Conservation (phyloP, 2,888 invertebrate genomes). For the Idaea biselata region DNA sequence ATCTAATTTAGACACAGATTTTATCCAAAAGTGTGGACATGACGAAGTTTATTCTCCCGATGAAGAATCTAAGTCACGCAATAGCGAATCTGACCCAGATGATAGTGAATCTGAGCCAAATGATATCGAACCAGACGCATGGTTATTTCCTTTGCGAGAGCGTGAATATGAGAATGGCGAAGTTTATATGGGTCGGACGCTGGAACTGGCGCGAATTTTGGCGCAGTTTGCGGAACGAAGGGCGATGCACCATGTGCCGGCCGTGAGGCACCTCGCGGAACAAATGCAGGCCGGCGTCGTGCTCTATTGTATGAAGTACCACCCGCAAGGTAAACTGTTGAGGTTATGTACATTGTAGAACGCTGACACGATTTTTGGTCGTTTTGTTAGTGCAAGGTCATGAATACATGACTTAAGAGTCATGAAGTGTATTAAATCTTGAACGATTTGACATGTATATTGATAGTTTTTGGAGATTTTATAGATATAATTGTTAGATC, state of each 20-base stretch:
- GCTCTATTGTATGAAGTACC: slow-evolving; percentile 38
- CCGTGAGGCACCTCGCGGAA: slow-evolving; percentile 81
- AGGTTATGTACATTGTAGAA: not conserved
- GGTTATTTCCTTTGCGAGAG: slow-evolving; percentile 39
- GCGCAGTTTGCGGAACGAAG: slow-evolving; percentile 34
- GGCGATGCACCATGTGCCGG: slow-evolving; percentile 72
- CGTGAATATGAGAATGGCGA: not conserved
- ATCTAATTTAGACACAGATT: not conserved
- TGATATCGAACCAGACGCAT: slow-evolving; percentile 43
- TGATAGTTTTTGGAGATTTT: too few species aligned
- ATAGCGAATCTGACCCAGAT: not conserved
- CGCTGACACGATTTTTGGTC: not conserved
- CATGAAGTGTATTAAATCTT: too few species aligned
- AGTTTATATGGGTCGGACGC: slow-evolving; percentile 3
- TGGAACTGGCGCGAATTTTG: slow-evolving; percentile 56
- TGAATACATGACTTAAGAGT: too few species aligned
- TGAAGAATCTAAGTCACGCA: not conserved
- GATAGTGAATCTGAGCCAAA: not conserved
- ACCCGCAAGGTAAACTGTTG: slow-evolving; percentile 49
- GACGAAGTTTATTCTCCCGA: too few species aligned
- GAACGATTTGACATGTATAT: too few species aligned
- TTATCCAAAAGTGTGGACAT: too few species aligned
- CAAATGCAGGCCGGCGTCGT: slow-evolving; percentile 60
- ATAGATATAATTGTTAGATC: too few species aligned
- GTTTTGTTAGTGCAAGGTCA: not conserved